Base-by-base conservation (phyloP, 2,888 invertebrate species). In the Dicycla oo region DNA sequence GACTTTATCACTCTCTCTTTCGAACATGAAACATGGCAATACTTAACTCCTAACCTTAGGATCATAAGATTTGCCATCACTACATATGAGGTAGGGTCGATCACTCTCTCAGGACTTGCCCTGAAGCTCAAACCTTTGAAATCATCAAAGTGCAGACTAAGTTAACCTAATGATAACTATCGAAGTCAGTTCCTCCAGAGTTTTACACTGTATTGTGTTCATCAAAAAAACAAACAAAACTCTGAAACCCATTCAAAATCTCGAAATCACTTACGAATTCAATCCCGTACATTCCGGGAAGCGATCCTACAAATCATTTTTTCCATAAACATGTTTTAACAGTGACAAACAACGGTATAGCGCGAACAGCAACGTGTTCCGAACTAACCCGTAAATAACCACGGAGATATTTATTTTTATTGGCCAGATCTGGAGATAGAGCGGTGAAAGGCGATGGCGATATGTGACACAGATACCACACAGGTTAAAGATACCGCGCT, bases 401-500 rank as follows among this genome's bases (percentile, higher is more conserved):
- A 70, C 67, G 68, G 69, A 84, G 82, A 87, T 89, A 88, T 88
- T 90, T 88, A 89, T 90, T 91, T 91, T 91, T 90, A 90, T 86
- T 85, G 86, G 88, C 64, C 51, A 84, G 83, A 84, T 86, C 81
- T 76, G 72, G 58, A 83, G 84, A 88, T 81, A 81, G 75, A 79
- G 73, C 77, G 82, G 88, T 85, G 87, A 88, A 87, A 88, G 86
- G 78, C 69, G 63, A 81, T 76, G 65, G 78, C 80, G 67, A 79
- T 80, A 58, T 56, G 73, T 81, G 80, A 80, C 80, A 81, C 78
- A 78, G 81, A 80, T 80, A 81, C 81, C 77, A 47, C 40, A 58
- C 30, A 57, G 43, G 38, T 61, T 57, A 51, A 53, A 78, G 61
- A 63, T 80, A 71, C 73, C 62, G 30, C 43, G 15, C 8, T 20